These are phyloP conservation scores for Eupithecia subumbrata DNA, from an alignment of 2,888 invertebrate species.

Conservation along the genomic window DNA sequence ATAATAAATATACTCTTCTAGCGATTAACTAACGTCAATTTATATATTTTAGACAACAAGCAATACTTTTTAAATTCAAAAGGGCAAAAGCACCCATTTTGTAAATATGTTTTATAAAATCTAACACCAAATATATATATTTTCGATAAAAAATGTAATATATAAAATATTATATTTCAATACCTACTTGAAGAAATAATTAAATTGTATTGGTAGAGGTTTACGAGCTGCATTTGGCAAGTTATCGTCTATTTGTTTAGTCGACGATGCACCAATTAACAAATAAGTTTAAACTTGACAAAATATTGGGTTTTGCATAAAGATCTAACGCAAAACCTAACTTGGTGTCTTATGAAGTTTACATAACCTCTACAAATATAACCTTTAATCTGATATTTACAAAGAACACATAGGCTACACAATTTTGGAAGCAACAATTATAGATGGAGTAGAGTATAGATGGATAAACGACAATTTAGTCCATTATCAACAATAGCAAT, in stretches of 20 bases:
- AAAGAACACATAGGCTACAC: background rate
- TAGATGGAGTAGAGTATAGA: too few relatives aligned
- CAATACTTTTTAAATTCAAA: conserved; percentile 15
- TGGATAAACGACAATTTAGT: background rate
- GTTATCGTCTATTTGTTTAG: background rate
- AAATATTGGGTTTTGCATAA: background rate
- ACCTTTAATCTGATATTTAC: background rate
- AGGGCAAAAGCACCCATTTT: conserved; percentile 26
- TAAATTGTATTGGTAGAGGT: background rate
- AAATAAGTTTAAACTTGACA: background rate
- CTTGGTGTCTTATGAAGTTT: background rate
- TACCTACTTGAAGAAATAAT: background rate
- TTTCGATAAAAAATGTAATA: background rate
- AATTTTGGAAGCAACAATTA: background rate
- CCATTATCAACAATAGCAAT: background rate
- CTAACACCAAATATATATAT: conserved; percentile 9
- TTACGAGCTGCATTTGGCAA: background rate
- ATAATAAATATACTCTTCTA: conserved; percentile 15
- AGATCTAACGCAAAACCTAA: background rate
- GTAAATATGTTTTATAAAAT: conserved; percentile 19
- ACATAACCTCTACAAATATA: background rate
- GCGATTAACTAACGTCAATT: conserved; percentile 19
- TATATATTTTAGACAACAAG: conserved; percentile 25
- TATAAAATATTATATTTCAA: background rate
- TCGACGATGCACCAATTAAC: background rate